Base-by-base conservation (phyloP, 2,888 invertebrate genomes). In the Eulithis testata region DNA sequence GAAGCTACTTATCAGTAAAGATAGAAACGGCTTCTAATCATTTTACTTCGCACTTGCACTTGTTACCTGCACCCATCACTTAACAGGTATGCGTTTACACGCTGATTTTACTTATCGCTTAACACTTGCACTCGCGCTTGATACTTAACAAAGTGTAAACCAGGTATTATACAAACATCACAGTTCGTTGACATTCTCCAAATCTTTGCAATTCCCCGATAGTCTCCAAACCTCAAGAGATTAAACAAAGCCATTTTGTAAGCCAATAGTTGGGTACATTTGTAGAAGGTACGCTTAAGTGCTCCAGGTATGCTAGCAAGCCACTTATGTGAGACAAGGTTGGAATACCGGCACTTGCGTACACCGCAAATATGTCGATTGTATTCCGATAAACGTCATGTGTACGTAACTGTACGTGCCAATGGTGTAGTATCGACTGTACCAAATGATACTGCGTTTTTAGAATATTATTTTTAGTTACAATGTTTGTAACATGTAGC, bases 261-360 rank as follows among this genome's bases (percentile, higher is more conserved):
- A 45, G 50, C 53, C 53, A 53, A 57, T 52, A 57, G 52, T 49
- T 57, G 51, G 12, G 21, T 51, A 54, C 53, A 45, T 31, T 53
- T 53, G 14, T 40, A 53, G 40, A 53, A 14, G 11, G 52, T 59
- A 52, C 56, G 43, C 43, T 49, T 49, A 60, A 61, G 61, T 58
- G 60, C 37, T 53, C 31, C 45, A 68, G 66, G 61, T 64, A 60
- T 62, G 68, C 58, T 57, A 40, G 45, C 55, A 37, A 58, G 63
- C 66, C 68, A 71, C 69, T 69, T 68, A 70, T 36, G 65, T 58
- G 63, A 63, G 63, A 63, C 66, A 57, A 64, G 64, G 53, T 64
- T 68, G 51, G 60, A 66, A 70, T 68, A 64, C 57, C 63, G 27
- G 51, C 51, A 65, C 65, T 70, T 49, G 58, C 47, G 50, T 47